Percentiles rank a stretch among this genome's conserved stretches.
phyloP scores from a whole-genome alignment of 1,140 invertebrate genomes.

The Oppia nitens region DNA sequence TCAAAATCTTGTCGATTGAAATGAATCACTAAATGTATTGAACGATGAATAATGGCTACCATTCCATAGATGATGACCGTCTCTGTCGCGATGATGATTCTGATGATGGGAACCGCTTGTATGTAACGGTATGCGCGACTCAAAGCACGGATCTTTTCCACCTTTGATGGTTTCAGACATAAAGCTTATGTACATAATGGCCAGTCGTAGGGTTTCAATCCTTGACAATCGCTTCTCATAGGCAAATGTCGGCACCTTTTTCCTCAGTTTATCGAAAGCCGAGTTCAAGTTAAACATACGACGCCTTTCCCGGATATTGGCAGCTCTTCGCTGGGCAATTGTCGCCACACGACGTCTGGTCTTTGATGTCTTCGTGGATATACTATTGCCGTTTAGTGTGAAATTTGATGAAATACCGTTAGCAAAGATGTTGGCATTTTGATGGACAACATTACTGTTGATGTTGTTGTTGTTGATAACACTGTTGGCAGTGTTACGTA shows the following conservation, averaged over 20 bases:
- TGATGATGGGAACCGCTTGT: neutral
- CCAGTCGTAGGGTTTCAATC: slow-evolving; percentile 88
- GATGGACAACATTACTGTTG: neutral
- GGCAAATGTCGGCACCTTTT: slow-evolving; percentile 95
- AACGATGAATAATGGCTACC: neutral
- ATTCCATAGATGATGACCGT: neutral
- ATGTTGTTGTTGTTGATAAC: no score
- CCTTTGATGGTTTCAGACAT: slow-evolving; percentile 60
- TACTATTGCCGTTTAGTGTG: neutral
- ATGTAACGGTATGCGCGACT: neutral
- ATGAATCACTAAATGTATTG: neutral
- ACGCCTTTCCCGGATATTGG: slow-evolving; percentile 81
- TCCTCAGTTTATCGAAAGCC: slow-evolving; percentile 78
- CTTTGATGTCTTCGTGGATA: neutral
- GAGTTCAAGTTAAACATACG: slow-evolving; percentile 96
- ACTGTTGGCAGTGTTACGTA: neutral
- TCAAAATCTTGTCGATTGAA: neutral
- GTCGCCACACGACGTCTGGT: slow-evolving; percentile 62
- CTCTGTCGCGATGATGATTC: neutral
- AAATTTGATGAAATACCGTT: neutral
- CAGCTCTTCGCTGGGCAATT: slow-evolving; percentile 69
- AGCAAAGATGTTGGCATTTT: neutral
- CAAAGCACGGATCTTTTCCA: neutral
- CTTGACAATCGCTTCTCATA: slow-evolving; percentile 94
- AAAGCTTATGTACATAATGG: slow-evolving; percentile 95